Evolutionary conservation across 2,888 invertebrate genomes (phyloP).

Genomic region (Cyaniris semiargus): DNA sequence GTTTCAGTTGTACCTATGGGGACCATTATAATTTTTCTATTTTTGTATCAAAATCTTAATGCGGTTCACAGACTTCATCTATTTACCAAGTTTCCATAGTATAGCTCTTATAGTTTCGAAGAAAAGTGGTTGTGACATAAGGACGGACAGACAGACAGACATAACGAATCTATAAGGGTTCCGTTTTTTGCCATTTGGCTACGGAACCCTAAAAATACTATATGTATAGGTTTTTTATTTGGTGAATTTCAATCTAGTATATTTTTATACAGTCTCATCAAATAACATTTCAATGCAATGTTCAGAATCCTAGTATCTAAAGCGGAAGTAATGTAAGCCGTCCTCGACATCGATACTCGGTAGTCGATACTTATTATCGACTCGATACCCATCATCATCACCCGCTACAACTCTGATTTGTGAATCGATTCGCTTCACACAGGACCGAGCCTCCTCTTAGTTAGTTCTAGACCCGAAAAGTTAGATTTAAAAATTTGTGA

Average conservation of each 20-base stretch:
- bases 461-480: neutral
- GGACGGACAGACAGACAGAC: too few species aligned
- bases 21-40: too few species aligned
- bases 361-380: neutral
- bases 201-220: too few species aligned
- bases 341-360: slow-evolving; percentile 14
- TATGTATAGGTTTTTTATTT: neutral
- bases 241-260: neutral
- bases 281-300: neutral
- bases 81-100: too few species aligned
- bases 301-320: neutral
- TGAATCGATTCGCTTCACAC: neutral
- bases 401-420: neutral
- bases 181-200: too few species aligned
- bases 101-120: too few species aligned
- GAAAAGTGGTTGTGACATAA: too few species aligned
- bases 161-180: too few species aligned
- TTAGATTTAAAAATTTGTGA: neutral
- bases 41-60: too few species aligned
- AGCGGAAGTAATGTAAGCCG: slow-evolving; percentile 6
- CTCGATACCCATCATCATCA: neutral
- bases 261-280: neutral
- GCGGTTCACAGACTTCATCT: too few species aligned
- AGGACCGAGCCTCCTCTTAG: neutral
- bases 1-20: too few species aligned